Percentiles rank a stretch among this genome's conserved stretches.
These are phyloP conservation scores for Epinephelus lanceolatus DNA, from an alignment of 2,113 vertebrate species.

Conservation along the genomic window DNA sequence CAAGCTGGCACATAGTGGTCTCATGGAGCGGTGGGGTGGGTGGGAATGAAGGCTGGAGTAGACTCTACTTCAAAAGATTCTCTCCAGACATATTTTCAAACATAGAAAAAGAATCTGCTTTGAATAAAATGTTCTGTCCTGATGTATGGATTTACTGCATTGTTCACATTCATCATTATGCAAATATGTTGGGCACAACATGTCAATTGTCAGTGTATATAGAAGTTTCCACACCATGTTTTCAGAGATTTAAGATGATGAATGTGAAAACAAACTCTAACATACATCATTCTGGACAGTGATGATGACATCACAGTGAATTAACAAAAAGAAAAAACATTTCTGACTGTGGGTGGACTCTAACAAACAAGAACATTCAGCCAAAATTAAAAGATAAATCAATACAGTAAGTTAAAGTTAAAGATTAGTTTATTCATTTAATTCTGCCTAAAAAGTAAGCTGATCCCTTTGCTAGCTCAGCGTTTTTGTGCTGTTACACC, in stretches of 20 bases:
- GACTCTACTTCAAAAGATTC: background rate
- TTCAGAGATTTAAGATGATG: background rate
- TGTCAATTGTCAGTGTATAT: background rate
- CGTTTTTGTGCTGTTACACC: background rate
- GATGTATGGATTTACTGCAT: too few species aligned
- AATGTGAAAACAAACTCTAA: background rate
- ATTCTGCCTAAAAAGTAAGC: background rate
- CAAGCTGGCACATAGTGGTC: background rate
- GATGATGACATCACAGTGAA: background rate
- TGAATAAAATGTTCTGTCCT: too few species aligned
- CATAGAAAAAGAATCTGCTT: too few species aligned
- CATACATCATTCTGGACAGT: background rate
- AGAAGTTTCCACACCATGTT: background rate
- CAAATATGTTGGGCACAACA: too few species aligned
- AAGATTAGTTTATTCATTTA: background rate
- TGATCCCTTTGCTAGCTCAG: background rate
- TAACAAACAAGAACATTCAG: background rate
- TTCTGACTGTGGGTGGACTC: background rate
- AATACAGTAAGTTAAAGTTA: too few species aligned
- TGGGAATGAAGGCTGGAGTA: background rate
- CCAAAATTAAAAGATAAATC: background rate
- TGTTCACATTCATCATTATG: background rate
- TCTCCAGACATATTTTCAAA: background rate
- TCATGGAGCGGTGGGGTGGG: background rate
- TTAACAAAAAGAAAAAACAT: background rate